These are phyloP conservation scores for Neosalanx taihuensis DNA, from an alignment of 2,797 vertebrate species.

Conservation along the genomic window DNA sequence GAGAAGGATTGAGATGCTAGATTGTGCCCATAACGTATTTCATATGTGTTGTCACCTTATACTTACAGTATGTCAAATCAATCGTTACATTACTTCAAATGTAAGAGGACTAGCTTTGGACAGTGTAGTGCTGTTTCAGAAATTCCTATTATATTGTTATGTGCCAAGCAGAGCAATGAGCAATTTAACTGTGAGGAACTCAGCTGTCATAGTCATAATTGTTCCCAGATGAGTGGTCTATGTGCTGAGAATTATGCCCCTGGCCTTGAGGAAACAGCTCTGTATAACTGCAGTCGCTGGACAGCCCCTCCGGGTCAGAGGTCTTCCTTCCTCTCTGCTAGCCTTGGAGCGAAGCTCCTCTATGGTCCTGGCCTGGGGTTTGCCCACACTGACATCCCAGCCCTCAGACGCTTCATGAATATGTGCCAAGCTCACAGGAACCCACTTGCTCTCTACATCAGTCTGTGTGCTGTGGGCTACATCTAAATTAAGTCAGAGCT, in stretches of 20 bases:
- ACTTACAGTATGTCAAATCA: not conserved
- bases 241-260: not conserved
- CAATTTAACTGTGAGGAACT: not conserved
- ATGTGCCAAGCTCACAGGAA: too few relatives aligned
- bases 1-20: not conserved
- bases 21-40: not conserved
- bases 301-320: not conserved
- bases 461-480: not conserved
- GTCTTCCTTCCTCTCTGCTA: not conserved
- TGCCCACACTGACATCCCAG: not conserved
- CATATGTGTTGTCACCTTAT: not conserved
- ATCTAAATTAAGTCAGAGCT: not conserved
- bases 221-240: not conserved
- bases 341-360: not conserved
- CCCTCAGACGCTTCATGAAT: too few relatives aligned
- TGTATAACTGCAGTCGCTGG: not conserved
- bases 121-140: not conserved
- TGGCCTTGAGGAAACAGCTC: not conserved
- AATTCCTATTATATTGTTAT: not conserved
- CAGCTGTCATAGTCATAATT: not conserved
- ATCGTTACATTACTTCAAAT: too few relatives aligned
- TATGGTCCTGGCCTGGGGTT: too few relatives aligned
- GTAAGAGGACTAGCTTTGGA: too few relatives aligned
- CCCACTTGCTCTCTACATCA: too few relatives aligned
- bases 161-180: not conserved